Base-by-base conservation (phyloP, 2,797 vertebrate species). In the Poeciliopsis turneri region DNA sequence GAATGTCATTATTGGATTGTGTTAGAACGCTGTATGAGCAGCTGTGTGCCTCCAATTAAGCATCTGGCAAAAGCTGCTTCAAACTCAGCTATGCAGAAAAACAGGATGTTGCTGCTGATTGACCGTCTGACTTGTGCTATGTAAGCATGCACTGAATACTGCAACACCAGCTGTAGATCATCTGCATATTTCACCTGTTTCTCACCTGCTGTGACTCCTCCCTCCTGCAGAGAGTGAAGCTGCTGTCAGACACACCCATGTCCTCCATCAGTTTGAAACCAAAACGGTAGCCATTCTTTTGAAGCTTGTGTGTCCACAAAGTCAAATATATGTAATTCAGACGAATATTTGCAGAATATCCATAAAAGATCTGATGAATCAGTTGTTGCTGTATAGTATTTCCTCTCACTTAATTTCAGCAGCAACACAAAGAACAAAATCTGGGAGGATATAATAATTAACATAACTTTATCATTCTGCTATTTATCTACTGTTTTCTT, bases 31-130 rank as follows among this genome's bases (percentile, higher is more conserved):
- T 82, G 73, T 70, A 90, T 86, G 82, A 90, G 77, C 25, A 76
- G 64, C 85, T 69, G 89, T 90, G 91, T 94, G 94, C 82, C 89
- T 95, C 90, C 68, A 94, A 93, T 95, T 85, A 91, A 79, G 90
- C 74, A 7, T 84, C 83, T 93, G 86, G 80, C 87, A 51, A 49
- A 76, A 82, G 28, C 70, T 75, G 53, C 49, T 80, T 59, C 70
- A 70, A 71, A 82, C 36, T 77, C 80, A 78, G 76, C 57, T 74
- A 81, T 53, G 53, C 46, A 82, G 83, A 75, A 33, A 85, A 89
- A 90, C 85, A 83, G 69, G 53, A 46, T 57, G 30, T 39, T 13
- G 20, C 77, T 68, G 25, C 69, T 55, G 18, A 7, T n/a, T 11
- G 18, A 0, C 0, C 7, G 36, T 5, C 8, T 12, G 6, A 36